Evolutionary conservation across 2,113 vertebrate species (phyloP), one percentile per base, ranked within the genome.

Genomic region (Siniperca knerii): DNA sequence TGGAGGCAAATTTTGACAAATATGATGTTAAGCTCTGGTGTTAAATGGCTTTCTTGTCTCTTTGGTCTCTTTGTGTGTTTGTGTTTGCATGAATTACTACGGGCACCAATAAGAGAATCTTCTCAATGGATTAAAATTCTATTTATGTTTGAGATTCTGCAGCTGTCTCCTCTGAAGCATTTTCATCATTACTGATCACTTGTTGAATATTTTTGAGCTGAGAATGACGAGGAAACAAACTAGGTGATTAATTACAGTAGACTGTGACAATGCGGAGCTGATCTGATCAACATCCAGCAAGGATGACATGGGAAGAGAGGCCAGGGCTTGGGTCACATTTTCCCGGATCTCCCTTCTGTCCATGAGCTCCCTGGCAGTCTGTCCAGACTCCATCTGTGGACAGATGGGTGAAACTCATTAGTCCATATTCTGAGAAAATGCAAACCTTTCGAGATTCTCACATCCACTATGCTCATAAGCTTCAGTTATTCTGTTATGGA

Each of bases 271-370:
- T 7, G 92, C 96, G 0, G 94, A 94, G 85, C 95, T 96, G 79
- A 97, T 91, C 80, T 96, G 96, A 57, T 92, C 90, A 8, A 93
- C 95, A 35, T 96, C 92, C 79, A 93, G 85, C 25, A 95, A 37
- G 0, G 94, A 95, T 66, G 92, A 93, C 83, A 97, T 54, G 0
- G 89, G 91, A 18, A 96, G 90, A 20, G 95, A 96, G 6, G 90
- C 78, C 65, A 97, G 92, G 18, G 89, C 93, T 54, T 65, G 67
- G 12, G 93, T 95, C 71, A 96, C 85, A 29, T 92, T 95, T 58
- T 74, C 89, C 0, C 94, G 91, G 68, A 96, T 94, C 76, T 91
- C 84, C 60, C 88, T 92, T 75, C 82, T 92, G 62, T 93, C 90
- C 68, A 42, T 11, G 55, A 93, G 64, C 18, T 95, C 93, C 25